Evolutionary conservation across 2,888 invertebrate genomes (phyloP).

Genomic region (Drosophila pseudotakahashii): DNA sequence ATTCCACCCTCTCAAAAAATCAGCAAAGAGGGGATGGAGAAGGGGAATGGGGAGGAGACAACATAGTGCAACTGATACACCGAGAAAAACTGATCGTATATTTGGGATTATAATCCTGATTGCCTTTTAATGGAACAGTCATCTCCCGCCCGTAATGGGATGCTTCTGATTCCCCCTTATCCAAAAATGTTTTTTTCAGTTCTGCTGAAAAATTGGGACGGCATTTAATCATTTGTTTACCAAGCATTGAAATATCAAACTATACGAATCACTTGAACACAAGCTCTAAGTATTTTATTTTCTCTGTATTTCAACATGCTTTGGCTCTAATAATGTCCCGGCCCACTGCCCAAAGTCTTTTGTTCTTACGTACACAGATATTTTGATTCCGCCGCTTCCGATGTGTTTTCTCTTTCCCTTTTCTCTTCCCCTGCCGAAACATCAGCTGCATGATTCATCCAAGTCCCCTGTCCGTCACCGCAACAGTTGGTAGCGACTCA

Average conservation of each 20-base stretch:
- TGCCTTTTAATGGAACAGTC: neutral
- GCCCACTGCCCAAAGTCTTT: constrained; percentile 5
- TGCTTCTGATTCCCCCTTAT: neutral
- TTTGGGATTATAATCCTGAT: too few relatives aligned
- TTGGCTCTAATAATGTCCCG: too few relatives aligned
- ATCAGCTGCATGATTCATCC: constrained; percentile 37
- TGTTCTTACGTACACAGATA: constrained; percentile 17
- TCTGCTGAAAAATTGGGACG: too few relatives aligned
- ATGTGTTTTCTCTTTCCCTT: constrained; percentile 11
- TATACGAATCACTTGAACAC: neutral
- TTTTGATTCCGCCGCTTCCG: constrained; percentile 22
- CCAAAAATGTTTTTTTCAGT: too few relatives aligned
- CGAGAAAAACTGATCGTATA: neutral
- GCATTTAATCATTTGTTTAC: too few relatives aligned
- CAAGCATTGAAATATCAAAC: neutral
- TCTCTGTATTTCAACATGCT: too few relatives aligned
- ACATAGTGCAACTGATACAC: constrained; percentile 17
- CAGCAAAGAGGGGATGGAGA: constrained; percentile 38
- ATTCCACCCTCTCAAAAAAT: constrained; percentile 53
- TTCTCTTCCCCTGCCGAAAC: constrained; percentile 4
- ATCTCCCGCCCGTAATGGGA: neutral
- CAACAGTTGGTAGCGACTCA: constrained; percentile 34
- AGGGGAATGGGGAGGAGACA: neutral
- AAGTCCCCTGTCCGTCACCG: constrained; percentile 3
- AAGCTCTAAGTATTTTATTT: neutral